These are phyloP conservation scores for Telmatherina bonti DNA, from an alignment of 2,797 vertebrate species.

Conservation along the genomic window DNA sequence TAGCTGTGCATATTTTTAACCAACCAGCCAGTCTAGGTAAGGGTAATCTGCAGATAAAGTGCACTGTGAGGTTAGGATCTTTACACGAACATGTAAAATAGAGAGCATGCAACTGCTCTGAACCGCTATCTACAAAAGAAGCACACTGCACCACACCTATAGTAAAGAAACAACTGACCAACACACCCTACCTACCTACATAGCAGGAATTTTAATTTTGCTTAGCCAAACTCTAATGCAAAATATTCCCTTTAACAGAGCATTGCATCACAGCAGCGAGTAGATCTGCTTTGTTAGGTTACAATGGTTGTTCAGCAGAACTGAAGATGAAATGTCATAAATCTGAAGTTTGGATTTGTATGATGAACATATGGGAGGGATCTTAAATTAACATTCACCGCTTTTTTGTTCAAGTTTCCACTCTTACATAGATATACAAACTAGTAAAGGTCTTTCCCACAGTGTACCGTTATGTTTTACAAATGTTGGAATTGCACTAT, in stretches of 20 bases:
- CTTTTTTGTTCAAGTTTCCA: not conserved
- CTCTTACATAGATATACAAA: not conserved
- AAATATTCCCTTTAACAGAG: slow-evolving; percentile 15
- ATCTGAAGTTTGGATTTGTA: no score
- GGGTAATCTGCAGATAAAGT: slow-evolving; percentile 68
- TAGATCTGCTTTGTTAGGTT: not conserved
- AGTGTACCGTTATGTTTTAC: not conserved
- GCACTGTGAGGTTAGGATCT: slow-evolving; percentile 52
- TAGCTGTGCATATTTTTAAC: slow-evolving; percentile 62
- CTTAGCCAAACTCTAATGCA: slow-evolving; percentile 16
- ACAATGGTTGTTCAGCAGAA: not conserved
- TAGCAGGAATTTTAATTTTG: slow-evolving; percentile 42
- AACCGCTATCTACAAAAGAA: slow-evolving; percentile 54
- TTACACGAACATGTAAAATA: slow-evolving; percentile 39
- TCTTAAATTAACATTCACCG: no score
- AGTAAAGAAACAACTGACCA: slow-evolving; percentile 28
- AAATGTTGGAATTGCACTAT: not conserved
- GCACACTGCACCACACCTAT: slow-evolving; percentile 57
- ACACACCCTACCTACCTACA: slow-evolving; percentile 54
- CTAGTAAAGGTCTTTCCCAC: not conserved
- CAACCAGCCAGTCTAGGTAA: slow-evolving; percentile 31
- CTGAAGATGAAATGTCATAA: not conserved
- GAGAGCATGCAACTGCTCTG: slow-evolving; percentile 26
- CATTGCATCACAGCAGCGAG: not conserved
- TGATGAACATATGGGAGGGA: no score